A percentile compares a stretch with the other conserved stretches of the same genome.
phyloP scores from a whole-genome alignment of 2,797 vertebrate genomes.

The Melanotaenia parkinsoni region DNA sequence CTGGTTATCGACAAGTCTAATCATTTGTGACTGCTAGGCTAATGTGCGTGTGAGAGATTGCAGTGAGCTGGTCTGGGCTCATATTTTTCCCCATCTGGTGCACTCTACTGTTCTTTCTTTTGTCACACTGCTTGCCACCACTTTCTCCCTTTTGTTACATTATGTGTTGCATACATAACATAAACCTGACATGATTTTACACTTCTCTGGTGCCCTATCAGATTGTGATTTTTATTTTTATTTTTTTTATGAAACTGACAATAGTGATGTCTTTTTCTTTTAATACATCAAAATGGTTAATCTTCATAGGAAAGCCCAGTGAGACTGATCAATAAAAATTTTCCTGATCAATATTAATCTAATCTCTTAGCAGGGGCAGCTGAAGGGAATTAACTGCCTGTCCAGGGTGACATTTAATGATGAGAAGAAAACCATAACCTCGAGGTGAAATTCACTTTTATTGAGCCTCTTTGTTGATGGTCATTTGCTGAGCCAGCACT shows the following conservation, averaged over 20 bases:
- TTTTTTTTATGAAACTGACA: background rate
- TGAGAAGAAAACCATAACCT: slow-evolving; percentile 12
- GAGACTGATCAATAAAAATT: slow-evolving; percentile 36
- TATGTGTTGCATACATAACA: background rate
- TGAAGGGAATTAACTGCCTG: slow-evolving; percentile 19
- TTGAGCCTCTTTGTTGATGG: slow-evolving; percentile 35
- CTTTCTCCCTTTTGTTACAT: background rate
- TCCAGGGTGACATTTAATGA: slow-evolving; percentile 47
- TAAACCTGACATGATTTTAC: background rate
- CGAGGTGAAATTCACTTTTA: slow-evolving; percentile 47
- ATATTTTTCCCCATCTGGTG: no score
- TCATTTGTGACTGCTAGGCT: background rate
- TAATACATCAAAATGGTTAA: slow-evolving; percentile 15
- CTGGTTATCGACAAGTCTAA: background rate
- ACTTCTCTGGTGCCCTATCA: background rate
- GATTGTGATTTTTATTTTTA: no score
- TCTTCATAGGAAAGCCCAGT: background rate
- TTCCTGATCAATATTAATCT: slow-evolving; percentile 55
- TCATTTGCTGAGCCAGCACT: slow-evolving; percentile 46
- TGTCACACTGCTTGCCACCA: background rate
- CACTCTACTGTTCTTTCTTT: background rate
- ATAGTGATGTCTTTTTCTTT: background rate
- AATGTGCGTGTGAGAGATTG: background rate
- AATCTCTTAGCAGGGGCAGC: slow-evolving; percentile 39
- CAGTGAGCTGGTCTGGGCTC: background rate